Evolutionary conservation across 1,140 invertebrate genomes (phyloP).

Genomic region (Centruroides sculpturatus): DNA sequence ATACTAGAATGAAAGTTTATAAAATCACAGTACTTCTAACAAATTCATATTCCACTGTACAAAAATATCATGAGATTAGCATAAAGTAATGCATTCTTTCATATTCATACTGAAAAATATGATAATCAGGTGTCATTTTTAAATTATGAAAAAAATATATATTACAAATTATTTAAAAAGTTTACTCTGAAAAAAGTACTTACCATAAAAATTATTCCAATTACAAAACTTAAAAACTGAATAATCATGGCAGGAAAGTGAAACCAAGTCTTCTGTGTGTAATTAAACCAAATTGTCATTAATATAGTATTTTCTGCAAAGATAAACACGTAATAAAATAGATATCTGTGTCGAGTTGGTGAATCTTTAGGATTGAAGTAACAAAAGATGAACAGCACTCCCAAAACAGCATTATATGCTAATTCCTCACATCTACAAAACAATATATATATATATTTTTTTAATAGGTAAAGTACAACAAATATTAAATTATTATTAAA

Average conservation of each 20-base stretch:
- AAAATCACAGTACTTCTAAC: too few species aligned
- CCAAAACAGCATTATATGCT: constrained; percentile 14
- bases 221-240: constrained; percentile 16
- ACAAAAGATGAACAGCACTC: constrained; percentile 20
- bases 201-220: constrained; percentile 20
- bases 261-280: constrained; percentile 7
- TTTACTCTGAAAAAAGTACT: neutral
- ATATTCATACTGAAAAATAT: too few species aligned
- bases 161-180: too few species aligned
- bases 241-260: constrained; percentile 13
- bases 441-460: neutral
- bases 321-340: constrained; percentile 16
- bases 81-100: too few species aligned
- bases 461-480: too few species aligned
- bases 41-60: too few species aligned
- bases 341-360: constrained; percentile 18
- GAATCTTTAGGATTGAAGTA: constrained; percentile 22
- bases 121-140: too few species aligned
- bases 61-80: too few species aligned
- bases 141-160: too few species aligned
- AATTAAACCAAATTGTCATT: constrained; percentile 17
- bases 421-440: constrained; percentile 13
- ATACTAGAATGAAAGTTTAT: too few species aligned
- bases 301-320: constrained; percentile 20
- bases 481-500: too few species aligned